These are phyloP conservation scores for Paradoxurus hermaphroditus DNA, from an alignment of 2,113 vertebrate species.

Conservation along the genomic window DNA sequence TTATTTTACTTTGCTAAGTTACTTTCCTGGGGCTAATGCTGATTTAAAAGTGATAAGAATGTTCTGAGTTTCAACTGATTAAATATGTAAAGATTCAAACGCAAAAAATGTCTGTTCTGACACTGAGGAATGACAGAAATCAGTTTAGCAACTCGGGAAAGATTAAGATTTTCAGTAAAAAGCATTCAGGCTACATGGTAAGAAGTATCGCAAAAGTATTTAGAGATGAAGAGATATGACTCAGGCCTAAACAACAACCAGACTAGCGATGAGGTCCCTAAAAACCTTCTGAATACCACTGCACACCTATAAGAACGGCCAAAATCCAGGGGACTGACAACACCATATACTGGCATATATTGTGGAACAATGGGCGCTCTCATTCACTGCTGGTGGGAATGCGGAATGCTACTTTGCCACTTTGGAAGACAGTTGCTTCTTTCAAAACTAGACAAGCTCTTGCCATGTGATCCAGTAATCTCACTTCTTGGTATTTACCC, in stretches of 20 bases:
- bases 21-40: constrained; percentile 22
- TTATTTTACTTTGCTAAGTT: constrained; percentile 37
- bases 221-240: neutral
- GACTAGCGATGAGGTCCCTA: neutral
- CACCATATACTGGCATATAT: neutral
- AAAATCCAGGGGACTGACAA: neutral
- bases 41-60: constrained; percentile 42
- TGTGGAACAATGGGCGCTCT: neutral
- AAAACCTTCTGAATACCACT: neutral
- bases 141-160: neutral
- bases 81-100: constrained; percentile 38
- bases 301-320: neutral
- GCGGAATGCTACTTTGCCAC: neutral
- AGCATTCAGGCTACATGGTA: neutral
- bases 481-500: neutral
- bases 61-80: constrained; percentile 4
- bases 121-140: constrained; percentile 19
- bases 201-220: neutral
- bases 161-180: neutral
- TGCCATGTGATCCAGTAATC: neutral
- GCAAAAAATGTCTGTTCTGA: neutral
- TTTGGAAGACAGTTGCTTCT: neutral
- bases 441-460: neutral
- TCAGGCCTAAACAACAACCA: neutral
- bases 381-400: neutral